Conservation (phyloP, 2,797 vertebrate genomes). For the Centropyge bicolor region DNA sequence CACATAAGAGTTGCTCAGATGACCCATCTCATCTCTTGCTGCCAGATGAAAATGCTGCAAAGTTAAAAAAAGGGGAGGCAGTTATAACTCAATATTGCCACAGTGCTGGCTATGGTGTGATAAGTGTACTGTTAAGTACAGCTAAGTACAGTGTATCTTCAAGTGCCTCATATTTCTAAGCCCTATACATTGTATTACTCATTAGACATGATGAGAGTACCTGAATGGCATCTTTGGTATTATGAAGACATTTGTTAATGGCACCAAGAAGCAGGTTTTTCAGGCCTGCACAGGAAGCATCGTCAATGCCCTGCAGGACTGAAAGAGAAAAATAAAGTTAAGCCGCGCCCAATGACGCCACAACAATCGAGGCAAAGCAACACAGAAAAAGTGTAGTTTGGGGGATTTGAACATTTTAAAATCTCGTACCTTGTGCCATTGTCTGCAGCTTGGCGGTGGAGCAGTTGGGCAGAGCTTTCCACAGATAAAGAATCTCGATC, state of each 20-base stretch:
- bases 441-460: slow-evolving; percentile 92
- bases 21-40: slow-evolving; percentile 91
- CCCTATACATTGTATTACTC: background rate
- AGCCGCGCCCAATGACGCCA: background rate
- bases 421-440: slow-evolving; percentile 92
- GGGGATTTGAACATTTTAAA: background rate
- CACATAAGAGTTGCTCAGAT: slow-evolving; percentile 92
- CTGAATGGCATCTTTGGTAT: slow-evolving; percentile 94
- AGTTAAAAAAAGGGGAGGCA: accelerated
- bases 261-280: slow-evolving; percentile 97
- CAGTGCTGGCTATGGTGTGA: background rate
- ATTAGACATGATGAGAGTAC: slow-evolving; percentile 76
- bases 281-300: slow-evolving; percentile 88
- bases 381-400: background rate
- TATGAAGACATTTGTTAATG: slow-evolving; percentile 95
- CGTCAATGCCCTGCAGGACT: slow-evolving; percentile 94
- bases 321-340: slow-evolving; percentile 23
- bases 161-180: background rate
- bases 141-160: background rate
- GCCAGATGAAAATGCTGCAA: slow-evolving; percentile 93
- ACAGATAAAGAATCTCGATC: slow-evolving; percentile 96
- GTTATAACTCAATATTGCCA: background rate
- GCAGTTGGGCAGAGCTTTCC: slow-evolving; percentile 98
- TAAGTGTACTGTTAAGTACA: background rate
- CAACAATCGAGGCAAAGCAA: background rate